These are phyloP conservation scores for Sardina pilchardus DNA, from an alignment of 2,113 vertebrate genomes.

Conservation along the genomic window DNA sequence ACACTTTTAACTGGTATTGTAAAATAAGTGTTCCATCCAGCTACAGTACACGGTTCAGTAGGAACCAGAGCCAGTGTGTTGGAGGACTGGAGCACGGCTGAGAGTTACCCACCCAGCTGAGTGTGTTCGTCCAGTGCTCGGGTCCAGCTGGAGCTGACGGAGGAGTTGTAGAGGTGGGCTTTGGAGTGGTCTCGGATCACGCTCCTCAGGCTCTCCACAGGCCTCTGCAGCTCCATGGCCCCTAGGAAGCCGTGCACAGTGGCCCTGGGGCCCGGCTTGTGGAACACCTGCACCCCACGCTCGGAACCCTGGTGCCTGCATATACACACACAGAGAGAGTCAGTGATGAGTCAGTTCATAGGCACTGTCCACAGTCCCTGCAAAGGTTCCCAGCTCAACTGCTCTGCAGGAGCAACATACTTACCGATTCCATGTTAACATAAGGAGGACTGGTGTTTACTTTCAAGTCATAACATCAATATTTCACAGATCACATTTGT, in stretches of 20 bases:
- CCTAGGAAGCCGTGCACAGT: constrained; percentile 89
- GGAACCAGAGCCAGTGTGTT: background rate
- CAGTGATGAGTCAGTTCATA: background rate
- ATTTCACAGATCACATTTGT: background rate
- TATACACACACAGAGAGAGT: background rate
- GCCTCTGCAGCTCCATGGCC: constrained; percentile 79
- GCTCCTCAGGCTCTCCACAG: constrained; percentile 79
- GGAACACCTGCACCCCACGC: constrained; percentile 82
- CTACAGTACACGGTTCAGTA: background rate
- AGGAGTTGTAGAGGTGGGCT: constrained; percentile 82
- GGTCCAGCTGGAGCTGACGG: constrained; percentile 80
- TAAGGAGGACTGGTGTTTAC: too few relatives aligned
- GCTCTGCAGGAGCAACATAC: background rate
- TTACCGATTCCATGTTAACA: too few relatives aligned
- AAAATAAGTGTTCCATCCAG: background rate
- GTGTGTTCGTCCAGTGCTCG: constrained; percentile 85
- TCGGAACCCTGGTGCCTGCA: constrained; percentile 85
- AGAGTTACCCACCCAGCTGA: too few relatives aligned
- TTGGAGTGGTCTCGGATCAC: constrained; percentile 83
- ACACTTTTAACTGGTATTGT: background rate
- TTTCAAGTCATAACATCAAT: background rate
- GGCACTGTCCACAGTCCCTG: background rate
- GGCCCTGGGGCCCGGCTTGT: constrained; percentile 80
- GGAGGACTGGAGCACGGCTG: background rate
- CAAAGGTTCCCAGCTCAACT: background rate